Conservation (phyloP, 2,797 vertebrate genomes). For the Pipistrellus nathusii region DNA sequence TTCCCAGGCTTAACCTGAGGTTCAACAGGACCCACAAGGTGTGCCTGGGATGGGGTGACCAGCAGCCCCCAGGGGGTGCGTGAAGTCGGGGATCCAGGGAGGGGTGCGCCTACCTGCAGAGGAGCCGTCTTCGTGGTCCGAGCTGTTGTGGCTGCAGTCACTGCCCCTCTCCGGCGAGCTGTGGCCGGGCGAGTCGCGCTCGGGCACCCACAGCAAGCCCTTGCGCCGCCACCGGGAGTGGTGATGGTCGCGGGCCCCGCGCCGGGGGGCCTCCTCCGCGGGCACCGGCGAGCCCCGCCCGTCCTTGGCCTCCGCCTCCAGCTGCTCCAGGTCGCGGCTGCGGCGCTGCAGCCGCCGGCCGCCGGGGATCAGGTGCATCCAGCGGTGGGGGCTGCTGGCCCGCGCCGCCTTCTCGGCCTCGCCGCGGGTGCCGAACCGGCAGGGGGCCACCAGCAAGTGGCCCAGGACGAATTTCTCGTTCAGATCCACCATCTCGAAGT, state of each 20-base stretch:
- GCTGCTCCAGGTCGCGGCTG: conserved; percentile 89
- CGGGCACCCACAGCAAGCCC: conserved; percentile 75
- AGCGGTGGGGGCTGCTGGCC: conserved; percentile 72
- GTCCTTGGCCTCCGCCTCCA: conserved; percentile 86
- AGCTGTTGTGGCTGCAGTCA: conserved; percentile 92
- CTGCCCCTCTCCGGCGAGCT: conserved; percentile 93
- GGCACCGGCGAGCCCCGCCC: conserved; percentile 63
- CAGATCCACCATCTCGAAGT: conserved; percentile 91
- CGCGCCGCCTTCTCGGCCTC: conserved; percentile 74
- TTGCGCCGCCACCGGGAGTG: conserved; percentile 74
- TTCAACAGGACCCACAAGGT: background rate
- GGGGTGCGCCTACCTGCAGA: conserved; percentile 88
- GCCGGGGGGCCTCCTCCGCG: conserved; percentile 40
- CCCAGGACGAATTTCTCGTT: conserved; percentile 91
- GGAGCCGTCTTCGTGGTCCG: conserved; percentile 93
- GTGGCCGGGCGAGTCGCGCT: conserved; percentile 85
- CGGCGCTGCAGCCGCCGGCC: conserved; percentile 67
- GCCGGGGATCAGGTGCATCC: conserved; percentile 76
- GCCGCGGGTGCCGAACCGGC: conserved; percentile 44
- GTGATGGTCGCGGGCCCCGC: conserved; percentile 60
- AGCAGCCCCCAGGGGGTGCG: background rate
- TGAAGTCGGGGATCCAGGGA: background rate
- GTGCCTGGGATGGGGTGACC: background rate
- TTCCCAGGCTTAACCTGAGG: background rate
- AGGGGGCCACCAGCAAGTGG: conserved; percentile 88